Evolutionary conservation across 2,797 vertebrate species (phyloP).

Genomic region (Lates japonicus): DNA sequence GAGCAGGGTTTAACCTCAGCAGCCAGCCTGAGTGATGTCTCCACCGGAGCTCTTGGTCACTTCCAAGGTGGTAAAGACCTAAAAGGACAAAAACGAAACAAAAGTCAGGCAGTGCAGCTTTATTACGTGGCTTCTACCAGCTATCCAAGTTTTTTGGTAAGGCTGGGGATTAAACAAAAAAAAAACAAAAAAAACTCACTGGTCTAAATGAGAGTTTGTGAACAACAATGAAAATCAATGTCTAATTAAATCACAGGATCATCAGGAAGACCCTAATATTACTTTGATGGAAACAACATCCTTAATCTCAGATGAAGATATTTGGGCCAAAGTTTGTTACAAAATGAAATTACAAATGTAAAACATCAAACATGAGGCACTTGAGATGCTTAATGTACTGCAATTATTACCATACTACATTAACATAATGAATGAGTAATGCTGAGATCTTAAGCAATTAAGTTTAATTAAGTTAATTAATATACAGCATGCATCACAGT

Average conservation of each 20-base stretch:
- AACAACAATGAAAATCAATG: too few species aligned
- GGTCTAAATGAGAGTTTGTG: too few species aligned
- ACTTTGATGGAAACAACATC: background rate
- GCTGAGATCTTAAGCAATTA: background rate
- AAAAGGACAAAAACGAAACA: background rate
- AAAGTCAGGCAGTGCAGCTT: background rate
- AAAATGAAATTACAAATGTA: conserved; percentile 8
- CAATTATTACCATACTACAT: conserved; percentile 36
- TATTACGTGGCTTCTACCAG: background rate
- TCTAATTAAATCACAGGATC: too few species aligned
- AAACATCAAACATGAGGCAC: conserved; percentile 42
- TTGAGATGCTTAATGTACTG: conserved; percentile 29
- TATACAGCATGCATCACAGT: background rate
- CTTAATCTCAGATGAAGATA: background rate
- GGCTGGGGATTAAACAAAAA: too few species aligned
- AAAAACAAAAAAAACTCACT: too few species aligned
- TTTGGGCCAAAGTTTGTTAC: background rate
- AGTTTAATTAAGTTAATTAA: conserved; percentile 26
- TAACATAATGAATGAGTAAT: conserved; percentile 50
- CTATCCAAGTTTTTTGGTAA: background rate
- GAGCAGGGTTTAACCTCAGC: conserved; percentile 98
- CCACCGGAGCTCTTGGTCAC: conserved; percentile 93
- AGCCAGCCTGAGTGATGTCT: conserved; percentile 90
- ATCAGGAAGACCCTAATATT: background rate
- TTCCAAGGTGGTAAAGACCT: conserved; percentile 95